Conservation (phyloP, 2,888 invertebrate genomes). For the Pharmacophagus antenor region DNA sequence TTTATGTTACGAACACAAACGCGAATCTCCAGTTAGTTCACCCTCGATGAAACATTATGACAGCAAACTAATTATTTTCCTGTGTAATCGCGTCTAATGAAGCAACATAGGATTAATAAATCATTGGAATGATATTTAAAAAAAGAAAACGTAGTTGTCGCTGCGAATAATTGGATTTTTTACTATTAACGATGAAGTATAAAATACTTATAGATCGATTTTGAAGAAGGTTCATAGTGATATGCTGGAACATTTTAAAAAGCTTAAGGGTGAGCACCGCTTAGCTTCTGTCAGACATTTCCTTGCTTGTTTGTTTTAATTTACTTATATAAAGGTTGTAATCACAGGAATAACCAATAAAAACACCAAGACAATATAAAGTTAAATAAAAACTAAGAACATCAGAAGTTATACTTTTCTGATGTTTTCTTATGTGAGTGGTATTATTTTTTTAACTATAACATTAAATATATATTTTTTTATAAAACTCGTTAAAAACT, state of each 20-base stretch:
- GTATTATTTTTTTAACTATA: no score
- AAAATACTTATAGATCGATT: background rate
- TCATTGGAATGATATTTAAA: background rate
- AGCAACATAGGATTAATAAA: conserved; percentile 16
- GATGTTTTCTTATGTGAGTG: no score
- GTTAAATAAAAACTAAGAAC: no score
- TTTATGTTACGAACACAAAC: background rate
- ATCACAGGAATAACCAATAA: no score
- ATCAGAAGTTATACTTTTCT: no score
- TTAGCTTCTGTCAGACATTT: no score
- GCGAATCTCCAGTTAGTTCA: background rate
- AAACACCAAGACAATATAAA: no score
- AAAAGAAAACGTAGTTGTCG: background rate
- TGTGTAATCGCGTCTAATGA: conserved; percentile 4
- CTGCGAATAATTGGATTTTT: background rate
- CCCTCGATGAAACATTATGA: background rate
- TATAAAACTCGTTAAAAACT: no score
- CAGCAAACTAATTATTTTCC: conserved; percentile 20
- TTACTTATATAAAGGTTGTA: no score
- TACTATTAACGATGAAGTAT: background rate
- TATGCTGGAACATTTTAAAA: no score
- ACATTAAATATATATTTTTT: background rate
- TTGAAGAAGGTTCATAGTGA: background rate
- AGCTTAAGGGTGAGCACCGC: no score
- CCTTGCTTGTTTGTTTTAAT: no score